These are phyloP conservation scores for Diadumene lineata DNA, from an alignment of 92 coral and sea anemone genomes.

Conservation along the genomic window DNA sequence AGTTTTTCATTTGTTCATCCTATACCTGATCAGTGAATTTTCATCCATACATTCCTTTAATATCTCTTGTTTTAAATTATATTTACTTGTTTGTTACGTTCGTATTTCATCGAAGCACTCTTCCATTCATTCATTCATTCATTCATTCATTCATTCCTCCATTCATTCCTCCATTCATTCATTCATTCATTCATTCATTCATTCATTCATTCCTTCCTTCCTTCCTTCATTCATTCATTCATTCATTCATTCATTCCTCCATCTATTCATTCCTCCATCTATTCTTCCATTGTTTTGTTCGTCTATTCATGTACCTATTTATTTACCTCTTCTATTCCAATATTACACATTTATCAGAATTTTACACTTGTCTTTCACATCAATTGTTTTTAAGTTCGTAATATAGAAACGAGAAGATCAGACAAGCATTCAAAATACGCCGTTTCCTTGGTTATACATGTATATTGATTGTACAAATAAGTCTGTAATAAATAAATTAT, in stretches of 20 bases:
- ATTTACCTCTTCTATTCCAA: not conserved
- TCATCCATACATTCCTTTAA: too few relatives aligned
- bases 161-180: not conserved
- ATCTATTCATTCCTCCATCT: not conserved
- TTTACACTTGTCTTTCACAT: too few relatives aligned
- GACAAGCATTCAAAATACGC: too few relatives aligned
- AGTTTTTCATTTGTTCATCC: too few relatives aligned
- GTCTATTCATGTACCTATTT: not conserved
- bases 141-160: not conserved
- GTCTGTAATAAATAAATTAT: too few relatives aligned
- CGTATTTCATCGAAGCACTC: not conserved
- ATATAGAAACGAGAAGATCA: too few relatives aligned
- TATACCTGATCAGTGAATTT: too few relatives aligned
- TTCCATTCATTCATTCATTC: not conserved
- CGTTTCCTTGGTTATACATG: too few relatives aligned
- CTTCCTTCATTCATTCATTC: not conserved
- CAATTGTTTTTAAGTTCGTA: too few relatives aligned
- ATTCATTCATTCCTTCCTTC: not conserved
- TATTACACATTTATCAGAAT: too few relatives aligned
- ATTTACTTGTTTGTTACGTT: not conserved
- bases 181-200: constrained; percentile 4
- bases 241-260: constrained; percentile 4
- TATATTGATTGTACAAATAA: too few relatives aligned
- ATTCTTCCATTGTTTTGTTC: not conserved
- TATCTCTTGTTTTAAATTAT: too few relatives aligned